These are phyloP conservation scores for Carterocephalus palaemon DNA, from an alignment of 2,888 invertebrate genomes.

Conservation along the genomic window DNA sequence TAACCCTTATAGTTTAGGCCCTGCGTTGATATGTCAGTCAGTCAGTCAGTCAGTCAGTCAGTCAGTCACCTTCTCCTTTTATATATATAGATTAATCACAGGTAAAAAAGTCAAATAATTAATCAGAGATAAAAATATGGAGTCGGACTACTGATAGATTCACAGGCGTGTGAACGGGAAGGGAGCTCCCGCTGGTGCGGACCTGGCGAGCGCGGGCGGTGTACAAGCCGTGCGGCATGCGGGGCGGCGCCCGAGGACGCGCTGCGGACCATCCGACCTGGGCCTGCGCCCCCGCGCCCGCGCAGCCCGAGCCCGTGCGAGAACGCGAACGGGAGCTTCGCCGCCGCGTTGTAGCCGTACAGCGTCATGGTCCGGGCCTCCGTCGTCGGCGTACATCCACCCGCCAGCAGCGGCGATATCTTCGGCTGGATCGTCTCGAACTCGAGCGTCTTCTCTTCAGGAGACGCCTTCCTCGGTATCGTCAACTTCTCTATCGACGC, in stretches of 20 bases:
- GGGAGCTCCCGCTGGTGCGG: conserved; percentile 46
- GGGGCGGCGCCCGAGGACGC: conserved; percentile 71
- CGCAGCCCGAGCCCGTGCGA: conserved; percentile 62
- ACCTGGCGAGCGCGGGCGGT: conserved; percentile 63
- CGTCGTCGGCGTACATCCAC: conserved; percentile 59
- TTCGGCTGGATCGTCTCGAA: conserved; percentile 64
- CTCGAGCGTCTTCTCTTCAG: conserved; percentile 60
- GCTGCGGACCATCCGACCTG: conserved; percentile 75
- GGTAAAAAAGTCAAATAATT: no score
- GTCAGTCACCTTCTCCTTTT: no score
- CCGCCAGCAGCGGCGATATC: conserved; percentile 65
- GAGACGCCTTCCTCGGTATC: conserved; percentile 54
- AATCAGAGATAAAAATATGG: no score
- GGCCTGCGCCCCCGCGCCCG: conserved; percentile 35
- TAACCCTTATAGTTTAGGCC: no score
- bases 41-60: no score
- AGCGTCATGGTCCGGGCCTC: conserved; percentile 69
- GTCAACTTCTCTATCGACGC: conserved; percentile 58
- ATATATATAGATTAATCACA: no score
- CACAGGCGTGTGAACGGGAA: no score
- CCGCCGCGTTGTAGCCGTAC: conserved; percentile 75
- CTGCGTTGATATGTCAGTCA: no score
- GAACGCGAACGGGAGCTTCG: conserved; percentile 72
- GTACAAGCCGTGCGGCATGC: conserved; percentile 64
- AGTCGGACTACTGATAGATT: no score